phyloP scores from a whole-genome alignment of 1,140 invertebrate genomes.

The Oncopodura yosiiana region DNA sequence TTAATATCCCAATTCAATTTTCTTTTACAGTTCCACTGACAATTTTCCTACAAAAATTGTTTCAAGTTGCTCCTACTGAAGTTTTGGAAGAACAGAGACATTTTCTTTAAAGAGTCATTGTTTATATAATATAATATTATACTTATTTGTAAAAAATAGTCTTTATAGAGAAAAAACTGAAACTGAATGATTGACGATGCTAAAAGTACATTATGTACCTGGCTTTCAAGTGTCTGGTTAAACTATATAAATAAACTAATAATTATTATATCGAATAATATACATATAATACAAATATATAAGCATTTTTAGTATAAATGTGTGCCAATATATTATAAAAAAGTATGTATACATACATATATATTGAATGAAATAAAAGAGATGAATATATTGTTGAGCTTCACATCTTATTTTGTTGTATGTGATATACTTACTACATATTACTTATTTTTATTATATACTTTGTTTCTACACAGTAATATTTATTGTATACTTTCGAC shows the following conservation, averaged over 20 bases:
- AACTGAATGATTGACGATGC: not conserved
- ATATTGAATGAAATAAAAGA: too few relatives aligned
- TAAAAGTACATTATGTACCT: not conserved
- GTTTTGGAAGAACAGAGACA: constrained; percentile 31
- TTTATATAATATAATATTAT: not conserved
- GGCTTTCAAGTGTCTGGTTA: not conserved
- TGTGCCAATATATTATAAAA: too few relatives aligned
- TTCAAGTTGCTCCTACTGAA: constrained; percentile 82
- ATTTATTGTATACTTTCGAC: too few relatives aligned
- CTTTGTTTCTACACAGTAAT: too few relatives aligned
- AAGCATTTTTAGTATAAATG: not conserved
- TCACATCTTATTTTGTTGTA: too few relatives aligned
- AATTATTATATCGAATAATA: not conserved
- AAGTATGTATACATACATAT: too few relatives aligned
- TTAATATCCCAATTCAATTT: constrained; percentile 28
- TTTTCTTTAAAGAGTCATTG: constrained; percentile 23
- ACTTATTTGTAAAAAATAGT: not conserved
- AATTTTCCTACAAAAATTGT: constrained; percentile 75
- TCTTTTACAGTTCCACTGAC: constrained; percentile 69
- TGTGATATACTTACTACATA: too few relatives aligned
- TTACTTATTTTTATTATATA: too few relatives aligned
- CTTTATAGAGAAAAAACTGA: not conserved
- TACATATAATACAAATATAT: not conserved
- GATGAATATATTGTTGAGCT: too few relatives aligned
- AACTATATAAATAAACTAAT: not conserved